phyloP scores from a whole-genome alignment of 2,113 vertebrate genomes.

The Phalacrocorax carbo region DNA sequence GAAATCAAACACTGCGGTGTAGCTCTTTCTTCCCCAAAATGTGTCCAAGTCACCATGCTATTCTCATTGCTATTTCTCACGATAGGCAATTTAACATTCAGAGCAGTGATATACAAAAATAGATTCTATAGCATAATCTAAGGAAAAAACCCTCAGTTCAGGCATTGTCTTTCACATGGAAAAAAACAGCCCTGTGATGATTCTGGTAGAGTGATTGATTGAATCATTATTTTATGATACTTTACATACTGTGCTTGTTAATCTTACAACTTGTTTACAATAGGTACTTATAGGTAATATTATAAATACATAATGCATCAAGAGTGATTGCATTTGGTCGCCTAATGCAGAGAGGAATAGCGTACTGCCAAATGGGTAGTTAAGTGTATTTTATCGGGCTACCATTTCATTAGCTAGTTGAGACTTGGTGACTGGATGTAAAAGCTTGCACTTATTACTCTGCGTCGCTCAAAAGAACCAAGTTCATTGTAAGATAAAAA shows the following conservation, averaged over 20 bases:
- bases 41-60: neutral
- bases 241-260: constrained; percentile 10
- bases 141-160: neutral
- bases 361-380: neutral
- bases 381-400: neutral
- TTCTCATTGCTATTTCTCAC: neutral
- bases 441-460: neutral
- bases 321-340: neutral
- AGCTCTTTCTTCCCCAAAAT: neutral
- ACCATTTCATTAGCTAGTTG: neutral
- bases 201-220: constrained; percentile 35
- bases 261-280: constrained; percentile 55
- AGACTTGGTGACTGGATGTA: neutral
- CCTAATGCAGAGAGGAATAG: neutral
- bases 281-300: constrained; percentile 34
- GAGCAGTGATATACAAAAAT: neutral
- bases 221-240: constrained; percentile 31
- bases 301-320: constrained; percentile 29
- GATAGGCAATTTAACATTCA: neutral
- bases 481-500: constrained; percentile 11
- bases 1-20: neutral
- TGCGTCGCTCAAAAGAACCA: neutral
- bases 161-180: constrained; percentile 20
- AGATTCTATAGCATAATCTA: neutral
- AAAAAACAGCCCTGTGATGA: neutral